Conservation (phyloP, 2,797 vertebrate species). For the Gastrophryne carolinensis region DNA sequence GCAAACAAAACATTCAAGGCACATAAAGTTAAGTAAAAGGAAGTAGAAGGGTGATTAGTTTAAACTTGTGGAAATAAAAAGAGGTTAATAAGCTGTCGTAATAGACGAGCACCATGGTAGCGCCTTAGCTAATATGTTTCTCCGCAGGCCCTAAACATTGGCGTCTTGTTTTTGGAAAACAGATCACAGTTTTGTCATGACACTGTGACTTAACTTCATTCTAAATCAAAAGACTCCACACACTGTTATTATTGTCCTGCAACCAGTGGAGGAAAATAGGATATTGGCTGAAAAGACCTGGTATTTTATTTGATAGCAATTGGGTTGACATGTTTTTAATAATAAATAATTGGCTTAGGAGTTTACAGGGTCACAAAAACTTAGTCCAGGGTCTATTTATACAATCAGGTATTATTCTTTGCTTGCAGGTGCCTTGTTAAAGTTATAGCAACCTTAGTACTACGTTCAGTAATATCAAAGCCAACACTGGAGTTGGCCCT, state of each 20-base stretch:
- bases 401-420: constrained; percentile 31
- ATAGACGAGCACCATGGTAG: constrained; percentile 3
- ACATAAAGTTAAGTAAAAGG: constrained; percentile 54
- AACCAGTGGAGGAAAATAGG: constrained; percentile 18
- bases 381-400: background rate
- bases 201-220: background rate
- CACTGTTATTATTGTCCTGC: constrained; percentile 29
- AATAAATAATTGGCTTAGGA: constrained; percentile 15
- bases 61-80: constrained; percentile 57
- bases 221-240: constrained; percentile 26
- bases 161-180: constrained; percentile 32
- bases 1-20: constrained; percentile 52
- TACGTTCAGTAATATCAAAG: constrained; percentile 3
- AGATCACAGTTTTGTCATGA: constrained; percentile 8
- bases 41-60: constrained; percentile 56
- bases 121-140: constrained; percentile 17
- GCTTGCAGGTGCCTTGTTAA: constrained; percentile 23
- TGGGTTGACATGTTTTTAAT: constrained; percentile 29
- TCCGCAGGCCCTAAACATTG: constrained; percentile 18
- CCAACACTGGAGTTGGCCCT: too few species aligned
- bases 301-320: constrained; percentile 15
- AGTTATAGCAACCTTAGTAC: background rate
- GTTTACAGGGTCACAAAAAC: constrained; percentile 11
- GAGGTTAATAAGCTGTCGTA: constrained; percentile 39
- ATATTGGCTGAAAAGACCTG: constrained; percentile 30